phyloP scores from a whole-genome alignment of 2,888 invertebrate species.

The Tribolium freemani region DNA sequence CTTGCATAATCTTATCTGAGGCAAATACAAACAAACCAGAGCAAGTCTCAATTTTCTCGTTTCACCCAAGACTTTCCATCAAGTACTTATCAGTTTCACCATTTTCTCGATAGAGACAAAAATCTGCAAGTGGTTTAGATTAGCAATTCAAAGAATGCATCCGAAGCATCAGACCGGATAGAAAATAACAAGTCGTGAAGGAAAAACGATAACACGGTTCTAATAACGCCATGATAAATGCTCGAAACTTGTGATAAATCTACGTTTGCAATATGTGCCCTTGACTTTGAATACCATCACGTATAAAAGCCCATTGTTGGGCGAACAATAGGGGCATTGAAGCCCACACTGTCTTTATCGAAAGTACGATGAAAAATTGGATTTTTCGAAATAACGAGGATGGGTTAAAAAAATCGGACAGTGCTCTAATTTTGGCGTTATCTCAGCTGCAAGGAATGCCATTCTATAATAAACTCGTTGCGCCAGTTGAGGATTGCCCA shows the following conservation, averaged over 20 bases:
- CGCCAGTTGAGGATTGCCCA: neutral
- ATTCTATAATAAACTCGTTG: neutral
- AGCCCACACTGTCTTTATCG: slow-evolving; percentile 14
- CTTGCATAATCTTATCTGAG: neutral
- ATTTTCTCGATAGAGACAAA: slow-evolving; percentile 9
- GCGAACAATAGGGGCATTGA: slow-evolving; percentile 26
- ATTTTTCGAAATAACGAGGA: neutral
- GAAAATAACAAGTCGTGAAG: neutral
- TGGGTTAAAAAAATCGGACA: neutral
- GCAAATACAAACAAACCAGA: neutral
- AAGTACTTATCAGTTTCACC: neutral
- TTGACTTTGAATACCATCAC: slow-evolving; percentile 34
- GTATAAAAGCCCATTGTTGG: slow-evolving; percentile 16
- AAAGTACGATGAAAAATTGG: neutral
- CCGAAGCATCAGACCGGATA: slow-evolving; percentile 29
- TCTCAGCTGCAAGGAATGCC: too few relatives aligned
- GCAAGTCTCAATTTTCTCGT: neutral
- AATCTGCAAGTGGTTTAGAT: slow-evolving; percentile 1
- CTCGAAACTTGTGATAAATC: slow-evolving; percentile 25
- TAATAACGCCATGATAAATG: slow-evolving; percentile 14
- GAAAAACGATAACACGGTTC: slow-evolving; percentile 10
- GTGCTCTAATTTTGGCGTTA: neutral
- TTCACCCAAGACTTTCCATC: neutral
- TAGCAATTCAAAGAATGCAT: slow-evolving; percentile 26
- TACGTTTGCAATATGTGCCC: slow-evolving; percentile 12